These are phyloP conservation scores for Nomada flava DNA, from an alignment of 2,888 invertebrate species.

Conservation along the genomic window DNA sequence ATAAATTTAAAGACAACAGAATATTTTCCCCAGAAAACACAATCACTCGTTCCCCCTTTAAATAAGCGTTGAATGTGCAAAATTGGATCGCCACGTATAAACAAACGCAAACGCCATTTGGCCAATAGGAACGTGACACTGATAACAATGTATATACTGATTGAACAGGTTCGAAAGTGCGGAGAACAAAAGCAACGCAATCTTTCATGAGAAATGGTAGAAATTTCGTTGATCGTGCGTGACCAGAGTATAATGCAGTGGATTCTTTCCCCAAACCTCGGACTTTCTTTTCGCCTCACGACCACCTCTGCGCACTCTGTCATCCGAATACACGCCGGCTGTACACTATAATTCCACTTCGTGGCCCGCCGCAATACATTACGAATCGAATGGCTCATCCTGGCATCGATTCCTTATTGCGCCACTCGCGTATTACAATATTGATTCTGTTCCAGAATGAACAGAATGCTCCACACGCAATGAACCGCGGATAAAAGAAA, in stretches of 20 bases:
- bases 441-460: background rate
- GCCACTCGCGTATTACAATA: conserved; percentile 8
- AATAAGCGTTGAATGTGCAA: background rate
- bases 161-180: conserved; percentile 40
- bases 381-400: conserved; percentile 38
- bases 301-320: conserved; percentile 46
- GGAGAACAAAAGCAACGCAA: conserved; percentile 12
- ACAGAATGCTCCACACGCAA: background rate
- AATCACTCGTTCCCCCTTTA: too few relatives aligned
- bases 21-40: too few relatives aligned
- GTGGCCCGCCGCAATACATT: background rate
- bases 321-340: conserved; percentile 28
- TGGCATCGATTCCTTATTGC: background rate
- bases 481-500: conserved; percentile 30
- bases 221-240: conserved; percentile 65
- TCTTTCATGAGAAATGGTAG: conserved; percentile 57
- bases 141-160: background rate
- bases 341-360: conserved; percentile 37
- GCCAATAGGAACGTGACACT: background rate
- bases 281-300: conserved; percentile 45
- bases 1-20: too few relatives aligned
- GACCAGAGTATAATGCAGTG: conserved; percentile 62
- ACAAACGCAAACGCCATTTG: background rate
- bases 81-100: background rate
- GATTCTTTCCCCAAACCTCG: conserved; percentile 39